Conservation (phyloP, 2,797 vertebrate genomes). For the Ptychobarbus kaznakovi region DNA sequence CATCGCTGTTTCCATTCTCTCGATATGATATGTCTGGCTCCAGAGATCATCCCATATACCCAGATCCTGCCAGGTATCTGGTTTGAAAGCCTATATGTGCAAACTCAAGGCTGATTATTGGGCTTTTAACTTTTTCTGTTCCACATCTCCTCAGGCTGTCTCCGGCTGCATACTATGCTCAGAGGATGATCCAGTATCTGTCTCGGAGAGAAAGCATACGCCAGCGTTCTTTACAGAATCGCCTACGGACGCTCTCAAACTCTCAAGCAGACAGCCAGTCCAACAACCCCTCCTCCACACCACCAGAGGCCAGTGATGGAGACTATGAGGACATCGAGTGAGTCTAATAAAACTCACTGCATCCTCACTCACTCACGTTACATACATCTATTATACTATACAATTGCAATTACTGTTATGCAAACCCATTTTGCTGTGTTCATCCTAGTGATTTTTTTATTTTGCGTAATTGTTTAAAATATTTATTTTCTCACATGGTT, state of each 20-base stretch:
- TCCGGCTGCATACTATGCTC: constrained; percentile 97
- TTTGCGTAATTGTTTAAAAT: neutral
- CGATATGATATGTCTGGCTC: constrained; percentile 97
- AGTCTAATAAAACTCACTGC: neutral
- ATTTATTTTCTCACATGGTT: neutral
- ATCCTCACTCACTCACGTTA: neutral
- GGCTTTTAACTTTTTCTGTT: constrained; percentile 4
- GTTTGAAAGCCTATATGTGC: neutral
- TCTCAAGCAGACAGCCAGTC: constrained; percentile 87
- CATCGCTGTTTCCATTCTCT: constrained; percentile 94
- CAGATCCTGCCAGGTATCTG: constrained; percentile 94
- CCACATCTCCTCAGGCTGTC: constrained; percentile 82
- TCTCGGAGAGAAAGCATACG: constrained; percentile 97
- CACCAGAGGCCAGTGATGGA: constrained; percentile 91
- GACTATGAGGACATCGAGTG: constrained; percentile 99
- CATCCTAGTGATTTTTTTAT: neutral
- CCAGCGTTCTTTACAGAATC: constrained; percentile 97
- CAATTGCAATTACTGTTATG: neutral
- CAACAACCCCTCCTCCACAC: constrained; percentile 79
- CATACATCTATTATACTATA: neutral
- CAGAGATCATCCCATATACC: constrained; percentile 98
- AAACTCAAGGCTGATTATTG: neutral
- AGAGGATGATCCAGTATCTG: constrained; percentile 99
- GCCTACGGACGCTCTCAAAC: constrained; percentile 84
- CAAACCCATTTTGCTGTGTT: neutral